A percentile compares a stretch with the other conserved stretches of the same genome.
Conservation (phyloP, 2,113 vertebrate genomes). For the Stegastes partitus region DNA sequence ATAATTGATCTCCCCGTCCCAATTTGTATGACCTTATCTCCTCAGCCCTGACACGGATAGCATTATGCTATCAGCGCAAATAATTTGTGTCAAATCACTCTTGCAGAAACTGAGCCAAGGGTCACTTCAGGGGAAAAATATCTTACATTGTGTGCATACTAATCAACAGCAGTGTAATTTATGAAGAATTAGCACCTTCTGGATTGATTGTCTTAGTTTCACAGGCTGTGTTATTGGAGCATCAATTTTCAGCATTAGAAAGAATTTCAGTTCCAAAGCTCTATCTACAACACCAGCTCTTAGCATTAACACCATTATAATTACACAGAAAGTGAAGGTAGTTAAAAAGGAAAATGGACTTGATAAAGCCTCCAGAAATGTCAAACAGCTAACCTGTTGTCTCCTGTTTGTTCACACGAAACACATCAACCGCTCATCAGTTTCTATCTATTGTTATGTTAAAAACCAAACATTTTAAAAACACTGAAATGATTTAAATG, state of each 20-base stretch:
- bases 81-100: constrained; percentile 32
- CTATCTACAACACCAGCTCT: not conserved
- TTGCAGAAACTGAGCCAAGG: constrained; percentile 7
- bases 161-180: not conserved
- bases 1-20: constrained; percentile 33
- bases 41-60: constrained; percentile 23
- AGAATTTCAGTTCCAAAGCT: no score
- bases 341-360: not conserved
- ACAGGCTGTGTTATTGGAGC: not conserved
- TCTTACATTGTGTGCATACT: not conserved
- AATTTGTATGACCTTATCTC: constrained; percentile 43
- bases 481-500: no score
- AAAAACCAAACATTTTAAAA: no score
- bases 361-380: no score
- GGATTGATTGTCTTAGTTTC: not conserved
- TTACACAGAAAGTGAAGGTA: not conserved
- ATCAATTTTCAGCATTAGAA: not conserved
- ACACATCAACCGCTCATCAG: no score
- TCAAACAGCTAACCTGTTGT: not conserved
- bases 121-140: not conserved
- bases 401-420: no score
- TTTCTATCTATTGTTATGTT: no score
- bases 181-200: not conserved
- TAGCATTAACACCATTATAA: not conserved
- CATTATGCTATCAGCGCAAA: constrained; percentile 43